Base-by-base conservation (phyloP, 2,113 vertebrate species). In the Trichomycterus rosablanca region DNA sequence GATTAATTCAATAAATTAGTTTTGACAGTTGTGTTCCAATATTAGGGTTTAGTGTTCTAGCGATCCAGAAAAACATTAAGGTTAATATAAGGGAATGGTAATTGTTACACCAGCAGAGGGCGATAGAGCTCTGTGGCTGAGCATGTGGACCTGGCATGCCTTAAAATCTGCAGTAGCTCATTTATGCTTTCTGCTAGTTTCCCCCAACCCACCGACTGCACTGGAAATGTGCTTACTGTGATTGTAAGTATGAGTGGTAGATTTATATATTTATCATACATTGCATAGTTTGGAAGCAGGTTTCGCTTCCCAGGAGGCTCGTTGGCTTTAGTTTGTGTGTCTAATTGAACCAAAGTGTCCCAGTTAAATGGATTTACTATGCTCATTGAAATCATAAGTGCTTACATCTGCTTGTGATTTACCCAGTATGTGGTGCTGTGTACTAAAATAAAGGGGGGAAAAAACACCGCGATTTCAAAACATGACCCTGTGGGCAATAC, bases 201-300 rank as follows among this genome's bases (percentile, higher is more conserved):
- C 63, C 62, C n/a, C n/a, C n/a, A n/a, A n/a, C n/a, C n/a, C n/a
- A n/a, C 51, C 74, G 71, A 68, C 60, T 72, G 75, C 64, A 46
- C 68, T 58, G 65, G 59, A 44, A 10, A 49, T 30, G 70, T 24
- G 52, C 40, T 61, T 66, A 9, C 30, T 11, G 0, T 30, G 40
- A 30, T 32, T 28, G n/a, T 61, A 35, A 48, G 63, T 66, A 2
- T 43, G 23, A 24, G 28, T 32, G 43, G 35, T 6, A 22, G 34
- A 15, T 15, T 2, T 23, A n/a, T 15, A 54, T 73, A 67, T 35
- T 82, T 80, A 80, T 78, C 71, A 78, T 75, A 74, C 80, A 80
- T 79, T 73, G 78, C 73, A 78, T 78, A 75, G 75, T 80, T 80
- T 79, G 58, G 75, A 67, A 72, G 68, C 66, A 67, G 76, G 75